Conservation (phyloP, 2,797 vertebrate genomes). For the Leucoraja ocellata region DNA sequence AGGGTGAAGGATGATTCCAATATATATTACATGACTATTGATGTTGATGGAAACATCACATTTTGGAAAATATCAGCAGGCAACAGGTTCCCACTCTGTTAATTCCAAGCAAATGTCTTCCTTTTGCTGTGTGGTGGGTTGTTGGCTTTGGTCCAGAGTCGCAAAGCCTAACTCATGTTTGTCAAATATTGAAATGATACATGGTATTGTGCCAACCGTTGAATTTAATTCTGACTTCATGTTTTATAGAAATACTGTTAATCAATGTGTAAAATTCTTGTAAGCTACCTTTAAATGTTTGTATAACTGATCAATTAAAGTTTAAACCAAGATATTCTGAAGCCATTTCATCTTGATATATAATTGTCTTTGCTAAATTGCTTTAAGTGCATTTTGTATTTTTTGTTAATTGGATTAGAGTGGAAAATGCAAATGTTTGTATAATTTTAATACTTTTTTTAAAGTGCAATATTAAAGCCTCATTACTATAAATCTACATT, state of each 20-base stretch:
- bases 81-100: background rate
- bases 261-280: background rate
- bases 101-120: background rate
- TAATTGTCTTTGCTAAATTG: background rate
- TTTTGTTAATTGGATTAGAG: background rate
- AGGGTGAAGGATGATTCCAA: background rate
- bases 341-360: background rate
- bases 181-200: background rate
- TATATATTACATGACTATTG: background rate
- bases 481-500: background rate
- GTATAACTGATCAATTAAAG: background rate
- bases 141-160: background rate
- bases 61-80: background rate
- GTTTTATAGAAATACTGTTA: background rate
- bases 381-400: background rate
- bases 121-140: background rate
- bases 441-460: background rate
- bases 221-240: background rate
- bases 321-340: background rate
- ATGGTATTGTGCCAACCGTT: background rate
- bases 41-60: background rate
- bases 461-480: background rate
- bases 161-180: background rate
- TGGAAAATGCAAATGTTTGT: conserved; percentile 5
- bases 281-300: background rate